phyloP scores from a whole-genome alignment of 2,113 vertebrate species.

The Rousettus leschenaultii region DNA sequence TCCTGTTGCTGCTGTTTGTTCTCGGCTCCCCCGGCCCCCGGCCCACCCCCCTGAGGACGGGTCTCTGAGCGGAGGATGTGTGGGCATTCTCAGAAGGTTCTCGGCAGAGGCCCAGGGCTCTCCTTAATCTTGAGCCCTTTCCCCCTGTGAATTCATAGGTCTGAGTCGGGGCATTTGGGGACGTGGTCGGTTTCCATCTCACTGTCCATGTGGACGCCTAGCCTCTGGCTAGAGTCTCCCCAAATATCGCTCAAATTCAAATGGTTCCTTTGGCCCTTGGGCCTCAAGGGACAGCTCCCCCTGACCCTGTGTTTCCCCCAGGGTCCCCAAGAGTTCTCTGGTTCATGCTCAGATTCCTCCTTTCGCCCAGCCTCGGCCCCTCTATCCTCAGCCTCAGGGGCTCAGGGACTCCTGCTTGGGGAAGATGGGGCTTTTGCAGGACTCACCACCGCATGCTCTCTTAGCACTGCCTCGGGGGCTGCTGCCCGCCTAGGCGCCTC shows the following conservation, averaged over 20 bases:
- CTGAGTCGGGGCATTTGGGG: background rate
- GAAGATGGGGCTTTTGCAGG: accelerated
- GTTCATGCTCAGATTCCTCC: background rate
- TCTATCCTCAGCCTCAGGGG: background rate
- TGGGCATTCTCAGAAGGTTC: constrained; percentile 38
- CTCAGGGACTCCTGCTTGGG: background rate
- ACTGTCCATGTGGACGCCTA: background rate
- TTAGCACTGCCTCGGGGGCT: background rate
- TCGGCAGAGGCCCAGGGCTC: background rate
- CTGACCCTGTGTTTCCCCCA: background rate
- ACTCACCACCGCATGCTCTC: accelerated
- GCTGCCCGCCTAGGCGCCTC: background rate
- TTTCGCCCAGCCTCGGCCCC: background rate
- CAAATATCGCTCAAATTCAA: background rate
- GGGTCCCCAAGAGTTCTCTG: background rate
- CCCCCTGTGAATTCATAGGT: background rate
- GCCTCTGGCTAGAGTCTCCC: constrained; percentile 8
- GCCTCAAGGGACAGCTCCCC: background rate
- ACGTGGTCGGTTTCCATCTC: background rate
- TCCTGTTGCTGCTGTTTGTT: constrained; percentile 98
- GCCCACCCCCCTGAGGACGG: constrained; percentile 76
- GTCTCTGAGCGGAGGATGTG: constrained; percentile 83
- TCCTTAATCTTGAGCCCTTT: background rate
- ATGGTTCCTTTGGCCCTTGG: background rate
- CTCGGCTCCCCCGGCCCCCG: constrained; percentile 82